These are phyloP conservation scores for Xiphorhynchus erythropygius DNA, from an alignment of 2,797 vertebrate genomes.

Conservation along the genomic window DNA sequence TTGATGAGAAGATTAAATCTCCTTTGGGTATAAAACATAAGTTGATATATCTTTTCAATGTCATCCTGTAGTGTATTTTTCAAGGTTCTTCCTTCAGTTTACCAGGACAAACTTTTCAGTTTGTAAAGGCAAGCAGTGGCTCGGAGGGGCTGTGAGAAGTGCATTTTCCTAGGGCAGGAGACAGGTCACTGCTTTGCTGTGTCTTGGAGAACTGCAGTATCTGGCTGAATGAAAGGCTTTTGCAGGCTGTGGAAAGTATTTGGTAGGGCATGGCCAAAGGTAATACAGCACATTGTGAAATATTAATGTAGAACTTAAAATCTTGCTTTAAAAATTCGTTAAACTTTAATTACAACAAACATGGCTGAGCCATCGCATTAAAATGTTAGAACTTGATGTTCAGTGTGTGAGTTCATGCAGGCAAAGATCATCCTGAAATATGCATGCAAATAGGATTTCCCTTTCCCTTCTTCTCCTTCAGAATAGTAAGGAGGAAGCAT, in stretches of 20 bases:
- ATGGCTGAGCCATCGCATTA: neutral
- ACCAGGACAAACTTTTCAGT: neutral
- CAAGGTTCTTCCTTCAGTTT: neutral
- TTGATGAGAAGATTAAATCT: neutral
- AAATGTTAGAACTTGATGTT: constrained; percentile 3
- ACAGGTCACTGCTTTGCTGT: neutral
- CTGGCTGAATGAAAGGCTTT: neutral
- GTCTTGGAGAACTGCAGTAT: neutral
- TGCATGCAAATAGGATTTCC: neutral
- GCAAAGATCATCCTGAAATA: constrained; percentile 9
- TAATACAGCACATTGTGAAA: neutral
- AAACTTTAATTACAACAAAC: constrained; percentile 58
- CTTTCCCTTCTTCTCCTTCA: neutral
- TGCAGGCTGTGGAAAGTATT: neutral
- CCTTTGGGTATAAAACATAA: neutral
- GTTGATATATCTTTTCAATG: neutral
- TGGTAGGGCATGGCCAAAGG: neutral
- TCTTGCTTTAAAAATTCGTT: constrained; percentile 21
- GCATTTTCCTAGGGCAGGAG: neutral
- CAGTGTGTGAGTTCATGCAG: neutral
- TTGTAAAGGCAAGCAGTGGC: neutral
- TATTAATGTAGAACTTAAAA: constrained; percentile 23
- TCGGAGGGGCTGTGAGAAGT: neutral
- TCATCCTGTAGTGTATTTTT: neutral
- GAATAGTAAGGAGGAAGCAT: neutral